Evolutionary conservation across 2,113 vertebrate species (phyloP).

Genomic region (Nycticorax nycticorax): DNA sequence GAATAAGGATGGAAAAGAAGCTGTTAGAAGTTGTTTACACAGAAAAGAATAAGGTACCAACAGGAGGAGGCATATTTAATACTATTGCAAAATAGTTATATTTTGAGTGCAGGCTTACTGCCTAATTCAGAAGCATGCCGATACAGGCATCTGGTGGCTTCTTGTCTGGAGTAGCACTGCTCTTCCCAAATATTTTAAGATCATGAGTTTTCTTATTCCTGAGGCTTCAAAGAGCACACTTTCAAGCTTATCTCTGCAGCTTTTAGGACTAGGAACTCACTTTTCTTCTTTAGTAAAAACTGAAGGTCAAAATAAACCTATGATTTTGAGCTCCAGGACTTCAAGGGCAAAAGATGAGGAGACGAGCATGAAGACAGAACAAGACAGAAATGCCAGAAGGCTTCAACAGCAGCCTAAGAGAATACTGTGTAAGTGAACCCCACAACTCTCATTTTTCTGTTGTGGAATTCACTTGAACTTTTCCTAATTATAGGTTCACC

Average conservation of each 20-base stretch:
- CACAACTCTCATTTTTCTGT: neutral
- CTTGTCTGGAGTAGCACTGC: neutral
- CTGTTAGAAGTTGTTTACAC: neutral
- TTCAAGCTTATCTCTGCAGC: neutral
- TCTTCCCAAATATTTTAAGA: conserved; percentile 7
- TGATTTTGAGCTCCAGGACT: neutral
- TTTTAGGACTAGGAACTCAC: neutral
- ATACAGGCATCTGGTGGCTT: neutral
- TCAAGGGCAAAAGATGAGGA: neutral
- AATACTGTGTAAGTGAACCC: neutral
- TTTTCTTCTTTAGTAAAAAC: neutral
- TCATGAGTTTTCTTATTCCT: neutral
- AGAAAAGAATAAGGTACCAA: neutral
- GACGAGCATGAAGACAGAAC: neutral
- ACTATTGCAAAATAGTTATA: neutral
- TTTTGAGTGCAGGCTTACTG: neutral
- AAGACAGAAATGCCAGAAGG: neutral
- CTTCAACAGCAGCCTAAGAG: neutral
- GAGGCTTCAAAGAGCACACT: neutral
- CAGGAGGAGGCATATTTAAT: neutral
- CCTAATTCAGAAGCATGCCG: neutral
- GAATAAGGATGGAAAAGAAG: neutral
- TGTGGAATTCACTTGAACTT: neutral
- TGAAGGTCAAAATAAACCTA: neutral
- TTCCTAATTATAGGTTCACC: neutral